These are phyloP conservation scores for Musca domestica DNA, from an alignment of 1,140 invertebrate genomes.

Conservation along the genomic window DNA sequence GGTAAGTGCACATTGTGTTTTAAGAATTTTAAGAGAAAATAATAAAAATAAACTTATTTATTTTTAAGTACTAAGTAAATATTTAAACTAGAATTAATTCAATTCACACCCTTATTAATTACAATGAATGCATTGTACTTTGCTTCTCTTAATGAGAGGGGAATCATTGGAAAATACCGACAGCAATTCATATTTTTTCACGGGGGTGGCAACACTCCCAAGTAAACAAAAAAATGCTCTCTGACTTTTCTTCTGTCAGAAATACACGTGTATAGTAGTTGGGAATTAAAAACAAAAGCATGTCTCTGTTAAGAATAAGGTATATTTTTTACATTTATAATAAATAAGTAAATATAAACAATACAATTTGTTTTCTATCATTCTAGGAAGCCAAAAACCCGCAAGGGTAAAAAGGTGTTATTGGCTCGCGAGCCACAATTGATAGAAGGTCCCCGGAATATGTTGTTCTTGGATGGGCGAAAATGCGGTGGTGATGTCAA, in stretches of 20 bases:
- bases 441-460: slow-evolving; percentile 82
- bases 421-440: slow-evolving; percentile 81
- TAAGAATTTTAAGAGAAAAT: too few species aligned
- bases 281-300: slow-evolving; percentile 25
- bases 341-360: background rate
- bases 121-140: too few species aligned
- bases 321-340: slow-evolving; percentile 24
- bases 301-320: slow-evolving; percentile 49
- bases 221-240: background rate
- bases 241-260: too few species aligned
- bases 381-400: slow-evolving; percentile 76
- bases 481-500: slow-evolving; percentile 76
- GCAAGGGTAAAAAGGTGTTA: slow-evolving; percentile 82
- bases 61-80: too few species aligned
- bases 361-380: background rate
- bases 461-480: slow-evolving; percentile 81
- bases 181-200: too few species aligned
- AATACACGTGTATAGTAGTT: slow-evolving; percentile 3
- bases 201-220: background rate
- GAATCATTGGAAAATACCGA: too few species aligned
- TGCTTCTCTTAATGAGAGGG: too few species aligned
- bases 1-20: too few species aligned
- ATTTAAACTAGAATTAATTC: too few species aligned
- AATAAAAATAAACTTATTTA: too few species aligned
- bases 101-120: too few species aligned